Conservation (phyloP, 2,113 vertebrate species). For the Tragelaphus buxtoni region DNA sequence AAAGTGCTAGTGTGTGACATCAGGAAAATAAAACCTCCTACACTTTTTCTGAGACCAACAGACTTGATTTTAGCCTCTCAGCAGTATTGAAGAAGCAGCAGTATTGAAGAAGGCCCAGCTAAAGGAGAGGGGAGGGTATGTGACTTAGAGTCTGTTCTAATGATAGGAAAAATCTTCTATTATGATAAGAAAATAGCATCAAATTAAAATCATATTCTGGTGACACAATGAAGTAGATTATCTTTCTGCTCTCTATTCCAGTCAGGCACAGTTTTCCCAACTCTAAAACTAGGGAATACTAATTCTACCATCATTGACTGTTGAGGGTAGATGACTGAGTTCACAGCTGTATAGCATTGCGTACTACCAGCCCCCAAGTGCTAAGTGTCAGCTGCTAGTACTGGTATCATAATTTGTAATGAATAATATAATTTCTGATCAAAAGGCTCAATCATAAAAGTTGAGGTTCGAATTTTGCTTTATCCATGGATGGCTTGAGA, state of each 20-base stretch:
- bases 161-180: not conserved
- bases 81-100: not conserved
- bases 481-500: not conserved
- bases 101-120: no score
- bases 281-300: not conserved
- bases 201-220: not conserved
- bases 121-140: no score
- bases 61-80: not conserved
- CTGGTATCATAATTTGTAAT: not conserved
- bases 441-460: not conserved
- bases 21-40: not conserved
- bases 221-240: not conserved
- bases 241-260: not conserved
- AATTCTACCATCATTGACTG: not conserved
- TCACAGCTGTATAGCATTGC: not conserved
- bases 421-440: not conserved
- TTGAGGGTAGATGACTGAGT: not conserved
- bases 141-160: not conserved
- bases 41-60: not conserved
- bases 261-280: not conserved
- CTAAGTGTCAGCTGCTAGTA: not conserved
- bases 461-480: not conserved
- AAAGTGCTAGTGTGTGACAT: not conserved
- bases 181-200: not conserved
- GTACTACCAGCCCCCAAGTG: not conserved